Evolutionary conservation across 2,113 vertebrate genomes (phyloP).

Genomic region (Corythornis madagascariensis): DNA sequence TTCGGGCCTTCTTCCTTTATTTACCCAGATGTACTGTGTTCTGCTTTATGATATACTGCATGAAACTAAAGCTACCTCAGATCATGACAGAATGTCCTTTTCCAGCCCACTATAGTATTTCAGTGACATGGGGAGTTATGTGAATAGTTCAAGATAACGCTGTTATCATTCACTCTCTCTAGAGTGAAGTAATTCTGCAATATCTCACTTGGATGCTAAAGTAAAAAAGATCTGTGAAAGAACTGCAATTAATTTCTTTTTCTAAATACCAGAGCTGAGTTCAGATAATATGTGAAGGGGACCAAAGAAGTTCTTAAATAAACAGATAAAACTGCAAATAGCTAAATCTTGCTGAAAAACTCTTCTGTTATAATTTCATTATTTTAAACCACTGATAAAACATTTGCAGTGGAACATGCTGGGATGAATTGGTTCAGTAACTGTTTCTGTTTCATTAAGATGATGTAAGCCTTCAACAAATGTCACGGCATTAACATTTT

Average conservation of each 20-base stretch:
- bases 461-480: slow-evolving; percentile 69
- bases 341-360: background rate
- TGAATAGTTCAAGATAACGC: background rate
- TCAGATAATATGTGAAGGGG: background rate
- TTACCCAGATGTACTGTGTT: background rate
- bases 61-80: background rate
- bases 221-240: background rate
- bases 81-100: background rate
- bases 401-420: background rate
- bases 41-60: background rate
- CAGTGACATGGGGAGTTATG: background rate
- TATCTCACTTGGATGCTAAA: background rate
- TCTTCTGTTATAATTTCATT: background rate
- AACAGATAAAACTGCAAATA: background rate
- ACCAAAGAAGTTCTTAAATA: background rate
- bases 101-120: background rate
- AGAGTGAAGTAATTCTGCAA: background rate
- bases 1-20: background rate
- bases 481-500: slow-evolving; percentile 68
- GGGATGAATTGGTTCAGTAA: slow-evolving; percentile 45
- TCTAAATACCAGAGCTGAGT: background rate
- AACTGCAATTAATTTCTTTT: background rate
- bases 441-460: slow-evolving; percentile 46
- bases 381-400: slow-evolving; percentile 41
- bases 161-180: background rate